phyloP scores from a whole-genome alignment of 2,113 vertebrate species.

The Sprattus sprattus region DNA sequence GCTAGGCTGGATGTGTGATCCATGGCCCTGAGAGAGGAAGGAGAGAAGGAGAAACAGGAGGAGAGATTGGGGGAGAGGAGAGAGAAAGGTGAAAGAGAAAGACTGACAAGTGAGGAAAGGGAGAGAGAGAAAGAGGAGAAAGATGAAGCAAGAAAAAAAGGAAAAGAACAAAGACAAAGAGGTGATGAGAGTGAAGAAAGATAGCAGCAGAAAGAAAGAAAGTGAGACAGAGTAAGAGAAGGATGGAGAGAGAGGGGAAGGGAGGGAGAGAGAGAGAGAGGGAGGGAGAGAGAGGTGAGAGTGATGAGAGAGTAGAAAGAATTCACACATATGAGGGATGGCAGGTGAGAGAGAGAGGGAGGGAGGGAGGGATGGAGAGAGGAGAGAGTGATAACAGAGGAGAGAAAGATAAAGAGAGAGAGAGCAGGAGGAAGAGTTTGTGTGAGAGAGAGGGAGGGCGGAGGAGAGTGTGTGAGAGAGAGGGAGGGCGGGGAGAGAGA shows the following conservation, averaged over 20 bases:
- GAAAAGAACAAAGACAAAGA: background rate
- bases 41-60: background rate
- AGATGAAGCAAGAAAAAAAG: background rate
- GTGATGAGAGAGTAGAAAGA: background rate
- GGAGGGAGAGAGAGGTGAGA: background rate
- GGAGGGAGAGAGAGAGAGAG: background rate
- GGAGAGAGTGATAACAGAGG: background rate
- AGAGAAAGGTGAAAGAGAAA: background rate
- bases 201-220: background rate
- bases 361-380: background rate
- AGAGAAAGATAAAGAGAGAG: no score
- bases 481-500: no score
- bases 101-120: background rate
- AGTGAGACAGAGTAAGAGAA: background rate
- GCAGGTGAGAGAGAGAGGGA: background rate
- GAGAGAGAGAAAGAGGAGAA: background rate
- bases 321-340: no score
- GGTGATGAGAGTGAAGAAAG: background rate
- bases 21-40: no score
- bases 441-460: no score
- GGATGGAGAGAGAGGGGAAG: background rate
- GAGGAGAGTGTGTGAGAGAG: constrained; percentile 63
- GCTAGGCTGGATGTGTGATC: no score
- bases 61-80: background rate
- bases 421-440: no score